Conservation (phyloP, 2,888 invertebrate genomes). For the Drosophila birchii region DNA sequence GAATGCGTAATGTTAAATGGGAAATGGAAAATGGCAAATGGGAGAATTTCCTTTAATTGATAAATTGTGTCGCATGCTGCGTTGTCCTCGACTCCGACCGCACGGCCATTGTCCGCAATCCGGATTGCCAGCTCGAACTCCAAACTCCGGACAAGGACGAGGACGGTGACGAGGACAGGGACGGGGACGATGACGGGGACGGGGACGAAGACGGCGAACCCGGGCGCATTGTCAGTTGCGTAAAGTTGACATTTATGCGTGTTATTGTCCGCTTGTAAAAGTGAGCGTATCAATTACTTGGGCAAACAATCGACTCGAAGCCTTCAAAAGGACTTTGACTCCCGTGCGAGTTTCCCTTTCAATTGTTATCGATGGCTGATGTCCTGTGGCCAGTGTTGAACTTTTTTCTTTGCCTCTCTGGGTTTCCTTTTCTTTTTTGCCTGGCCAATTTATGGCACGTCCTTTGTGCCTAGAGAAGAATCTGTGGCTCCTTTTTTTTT, state of each 20-base stretch:
- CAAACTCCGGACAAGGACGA: conserved; percentile 15
- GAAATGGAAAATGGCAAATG: conserved; percentile 25
- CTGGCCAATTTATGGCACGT: conserved; percentile 67
- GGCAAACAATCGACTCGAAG: conserved; percentile 69
- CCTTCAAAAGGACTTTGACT: conserved; percentile 53
- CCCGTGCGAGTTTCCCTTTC: conserved; percentile 18
- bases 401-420: conserved; percentile 29
- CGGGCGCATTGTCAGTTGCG: conserved; percentile 61
- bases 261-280: conserved; percentile 55
- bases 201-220: conserved; percentile 31
- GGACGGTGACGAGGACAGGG: neutral
- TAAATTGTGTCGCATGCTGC: conserved; percentile 77
- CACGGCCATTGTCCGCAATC: conserved; percentile 34
- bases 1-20: conserved; percentile 12
- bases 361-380: conserved; percentile 31
- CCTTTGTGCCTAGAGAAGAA: conserved; percentile 42
- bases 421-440: conserved; percentile 16
- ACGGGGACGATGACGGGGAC: neutral
- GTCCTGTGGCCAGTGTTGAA: conserved; percentile 54
- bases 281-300: conserved; percentile 77
- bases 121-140: conserved; percentile 14
- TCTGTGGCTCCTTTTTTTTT: conserved; percentile 8
- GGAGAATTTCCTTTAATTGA: conserved; percentile 60
- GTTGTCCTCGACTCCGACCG: conserved; percentile 55
- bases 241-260: conserved; percentile 73